phyloP scores from a whole-genome alignment of 2,888 invertebrate species.

The Anaspis maculata region DNA sequence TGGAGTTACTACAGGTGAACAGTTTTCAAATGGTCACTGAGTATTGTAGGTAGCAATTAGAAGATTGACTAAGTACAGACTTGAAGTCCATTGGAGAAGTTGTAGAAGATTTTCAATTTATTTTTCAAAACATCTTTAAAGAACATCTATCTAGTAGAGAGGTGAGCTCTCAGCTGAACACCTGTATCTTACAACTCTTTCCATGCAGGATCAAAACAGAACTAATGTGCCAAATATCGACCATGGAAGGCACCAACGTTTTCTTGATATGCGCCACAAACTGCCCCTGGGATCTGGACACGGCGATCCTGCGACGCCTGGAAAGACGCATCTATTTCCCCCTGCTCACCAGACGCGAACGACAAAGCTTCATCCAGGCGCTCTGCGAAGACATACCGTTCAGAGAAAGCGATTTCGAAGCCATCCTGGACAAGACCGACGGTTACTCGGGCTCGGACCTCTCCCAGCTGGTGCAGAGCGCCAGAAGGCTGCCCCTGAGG shows the following conservation, averaged over 20 bases:
- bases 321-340: conserved; percentile 49
- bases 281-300: conserved; percentile 55
- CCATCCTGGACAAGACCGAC: conserved; percentile 41
- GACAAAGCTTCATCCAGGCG: conserved; percentile 30
- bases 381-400: conserved; percentile 22
- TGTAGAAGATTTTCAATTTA: too few species aligned
- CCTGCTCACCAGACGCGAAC: conserved; percentile 38
- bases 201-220: conserved; percentile 47
- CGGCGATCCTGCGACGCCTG: conserved; percentile 50
- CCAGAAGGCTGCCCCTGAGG: conserved; percentile 43
- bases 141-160: too few species aligned
- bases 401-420: conserved; percentile 33
- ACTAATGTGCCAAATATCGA: conserved; percentile 47
- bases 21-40: too few species aligned
- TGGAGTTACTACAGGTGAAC: too few species aligned
- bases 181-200: too few species aligned
- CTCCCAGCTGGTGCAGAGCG: conserved; percentile 41
- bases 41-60: too few species aligned
- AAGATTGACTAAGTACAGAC: too few species aligned
- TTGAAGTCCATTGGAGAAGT: too few species aligned
- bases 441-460: conserved; percentile 51
- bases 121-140: too few species aligned
- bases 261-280: conserved; percentile 51
- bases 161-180: too few species aligned
- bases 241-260: conserved; percentile 27